A percentile compares a stretch with the other conserved stretches of the same genome.
phyloP scores from a whole-genome alignment of 2,113 vertebrate genomes.

The Rhipidura dahli region DNA sequence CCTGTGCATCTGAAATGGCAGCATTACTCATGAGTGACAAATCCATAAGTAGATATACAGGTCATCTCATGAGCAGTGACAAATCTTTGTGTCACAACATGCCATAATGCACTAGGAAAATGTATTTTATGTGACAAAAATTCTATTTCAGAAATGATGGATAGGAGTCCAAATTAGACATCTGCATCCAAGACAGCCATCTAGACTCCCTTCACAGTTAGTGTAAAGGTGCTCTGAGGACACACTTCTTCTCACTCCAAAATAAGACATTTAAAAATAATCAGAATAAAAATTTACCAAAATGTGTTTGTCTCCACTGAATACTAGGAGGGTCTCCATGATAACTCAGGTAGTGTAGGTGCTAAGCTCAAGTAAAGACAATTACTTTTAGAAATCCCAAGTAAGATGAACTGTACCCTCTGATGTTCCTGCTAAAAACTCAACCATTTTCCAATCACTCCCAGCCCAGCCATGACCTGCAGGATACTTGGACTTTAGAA shows the following conservation, averaged over 20 bases:
- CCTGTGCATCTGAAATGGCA: not conserved
- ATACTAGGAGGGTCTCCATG: not conserved
- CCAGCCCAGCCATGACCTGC: not conserved
- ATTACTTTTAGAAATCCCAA: not conserved
- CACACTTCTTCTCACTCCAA: not conserved
- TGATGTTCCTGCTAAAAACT: not conserved
- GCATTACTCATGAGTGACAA: not conserved
- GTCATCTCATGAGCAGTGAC: not conserved
- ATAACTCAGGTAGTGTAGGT: not conserved
- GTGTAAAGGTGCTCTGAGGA: not conserved
- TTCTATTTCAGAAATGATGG: not conserved
- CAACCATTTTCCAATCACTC: not conserved
- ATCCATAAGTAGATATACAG: not conserved
- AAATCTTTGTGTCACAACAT: constrained; percentile 25
- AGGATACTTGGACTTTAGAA: not conserved
- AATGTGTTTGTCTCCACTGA: not conserved
- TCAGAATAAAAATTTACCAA: not conserved
- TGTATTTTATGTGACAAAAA: not conserved
- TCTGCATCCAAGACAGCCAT: not conserved
- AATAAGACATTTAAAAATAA: not conserved
- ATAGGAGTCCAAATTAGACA: not conserved
- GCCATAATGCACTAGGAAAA: not conserved
- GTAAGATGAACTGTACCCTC: not conserved
- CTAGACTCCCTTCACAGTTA: not conserved
- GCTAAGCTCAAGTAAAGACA: not conserved